phyloP scores from a whole-genome alignment of 2,888 invertebrate genomes.

The Eupithecia exiguata region DNA sequence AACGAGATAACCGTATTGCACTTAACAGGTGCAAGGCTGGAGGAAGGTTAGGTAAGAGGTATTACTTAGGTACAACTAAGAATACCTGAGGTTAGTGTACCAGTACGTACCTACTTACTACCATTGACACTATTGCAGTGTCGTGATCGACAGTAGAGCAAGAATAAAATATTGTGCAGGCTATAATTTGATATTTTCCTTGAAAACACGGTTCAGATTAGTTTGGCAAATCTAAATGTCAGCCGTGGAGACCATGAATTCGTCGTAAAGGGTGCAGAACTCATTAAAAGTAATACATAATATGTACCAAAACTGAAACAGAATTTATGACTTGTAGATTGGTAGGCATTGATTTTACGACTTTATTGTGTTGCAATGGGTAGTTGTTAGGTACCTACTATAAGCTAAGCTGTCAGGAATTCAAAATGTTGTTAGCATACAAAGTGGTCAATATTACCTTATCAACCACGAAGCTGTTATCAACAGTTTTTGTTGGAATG shows the following conservation, averaged over 20 bases:
- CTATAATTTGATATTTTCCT: slow-evolving; percentile 36
- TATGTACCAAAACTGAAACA: not conserved
- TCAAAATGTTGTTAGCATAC: not conserved
- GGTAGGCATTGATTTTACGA: not conserved
- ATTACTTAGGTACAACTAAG: not conserved
- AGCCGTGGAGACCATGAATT: slow-evolving; percentile 59
- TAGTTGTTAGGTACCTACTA: not conserved
- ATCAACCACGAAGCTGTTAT: not conserved
- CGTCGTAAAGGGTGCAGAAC: slow-evolving; percentile 54
- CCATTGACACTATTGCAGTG: slow-evolving; percentile 36
- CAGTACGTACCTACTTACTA: not conserved
- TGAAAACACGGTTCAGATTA: slow-evolving; percentile 40
- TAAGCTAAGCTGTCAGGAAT: not conserved
- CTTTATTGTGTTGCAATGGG: not conserved
- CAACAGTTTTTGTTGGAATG: not conserved
- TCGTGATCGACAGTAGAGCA: slow-evolving; percentile 52
- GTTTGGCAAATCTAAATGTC: slow-evolving; percentile 39
- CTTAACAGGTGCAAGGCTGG: not conserved
- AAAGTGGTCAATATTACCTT: slow-evolving; percentile 5
- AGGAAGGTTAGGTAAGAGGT: not conserved
- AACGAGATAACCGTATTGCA: slow-evolving; percentile 9
- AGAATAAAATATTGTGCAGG: slow-evolving; percentile 26
- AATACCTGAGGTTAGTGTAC: not conserved
- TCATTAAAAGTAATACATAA: not conserved
- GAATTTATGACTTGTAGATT: not conserved